Percentiles rank a stretch among this genome's conserved stretches.
Conservation (phyloP, 2,113 vertebrate genomes). For the Prietella phreatophila region DNA sequence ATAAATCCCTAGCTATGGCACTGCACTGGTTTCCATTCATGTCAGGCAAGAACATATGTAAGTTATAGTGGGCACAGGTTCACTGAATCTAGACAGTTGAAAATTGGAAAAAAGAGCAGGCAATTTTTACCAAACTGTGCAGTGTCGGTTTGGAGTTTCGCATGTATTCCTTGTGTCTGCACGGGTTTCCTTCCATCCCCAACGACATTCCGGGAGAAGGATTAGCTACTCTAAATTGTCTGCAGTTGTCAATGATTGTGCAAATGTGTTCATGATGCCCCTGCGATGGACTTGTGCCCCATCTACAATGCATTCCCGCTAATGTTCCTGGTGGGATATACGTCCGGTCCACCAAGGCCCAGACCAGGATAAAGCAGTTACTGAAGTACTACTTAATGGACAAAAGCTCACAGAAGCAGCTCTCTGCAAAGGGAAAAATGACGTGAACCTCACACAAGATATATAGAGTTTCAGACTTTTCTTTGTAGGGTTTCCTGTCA, state of each 20-base stretch:
- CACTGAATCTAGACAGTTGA: background rate
- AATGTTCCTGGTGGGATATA: background rate
- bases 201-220: background rate
- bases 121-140: background rate
- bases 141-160: background rate
- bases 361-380: background rate
- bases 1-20: too few relatives aligned
- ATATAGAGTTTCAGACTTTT: background rate
- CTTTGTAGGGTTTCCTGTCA: background rate
- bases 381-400: conserved; percentile 24
- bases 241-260: background rate
- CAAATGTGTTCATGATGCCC: background rate
- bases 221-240: background rate
- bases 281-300: background rate
- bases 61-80: background rate
- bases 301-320: background rate
- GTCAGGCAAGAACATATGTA: background rate
- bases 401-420: background rate
- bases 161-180: background rate
- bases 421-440: background rate
- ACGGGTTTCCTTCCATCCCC: background rate
- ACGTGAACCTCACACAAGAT: background rate
- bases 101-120: background rate
- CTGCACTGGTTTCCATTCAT: background rate
- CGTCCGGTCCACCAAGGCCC: too few relatives aligned